phyloP scores from a whole-genome alignment of 2,797 vertebrate species.

The Sebastes vulpes region DNA sequence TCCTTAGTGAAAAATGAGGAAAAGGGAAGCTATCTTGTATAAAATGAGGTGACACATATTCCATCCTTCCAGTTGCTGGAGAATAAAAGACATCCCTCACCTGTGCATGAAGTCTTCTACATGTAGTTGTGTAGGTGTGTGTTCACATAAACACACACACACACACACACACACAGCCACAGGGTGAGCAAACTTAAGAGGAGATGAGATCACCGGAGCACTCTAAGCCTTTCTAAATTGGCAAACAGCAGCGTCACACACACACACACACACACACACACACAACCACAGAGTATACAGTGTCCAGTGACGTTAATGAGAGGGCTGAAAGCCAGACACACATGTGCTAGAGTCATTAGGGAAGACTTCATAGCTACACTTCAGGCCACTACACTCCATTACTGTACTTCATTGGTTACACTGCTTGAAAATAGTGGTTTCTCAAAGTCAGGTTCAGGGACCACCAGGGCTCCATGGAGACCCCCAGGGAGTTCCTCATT shows the following conservation, averaged over 20 bases:
- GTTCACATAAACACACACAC: conserved; percentile 17
- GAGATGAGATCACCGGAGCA: conserved; percentile 79
- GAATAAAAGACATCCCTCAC: conserved; percentile 29
- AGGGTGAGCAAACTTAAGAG: conserved; percentile 66
- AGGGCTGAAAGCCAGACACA: conserved; percentile 79
- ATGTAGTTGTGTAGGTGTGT: conserved; percentile 13
- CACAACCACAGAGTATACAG: conserved; percentile 64
- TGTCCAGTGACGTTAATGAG: conserved; percentile 83
- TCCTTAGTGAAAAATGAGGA: conserved; percentile 27
- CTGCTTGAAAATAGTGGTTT: conserved; percentile 57
- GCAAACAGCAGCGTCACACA: conserved; percentile 49
- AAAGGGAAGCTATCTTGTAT: not conserved
- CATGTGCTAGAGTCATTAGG: conserved; percentile 83
- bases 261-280: conserved; percentile 28
- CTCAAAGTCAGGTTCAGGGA: conserved; percentile 69
- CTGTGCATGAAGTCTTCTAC: conserved; percentile 23
- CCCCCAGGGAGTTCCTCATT: conserved; percentile 29
- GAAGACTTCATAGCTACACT: conserved; percentile 76
- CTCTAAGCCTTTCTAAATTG: conserved; percentile 61
- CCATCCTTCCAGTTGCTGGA: conserved; percentile 24
- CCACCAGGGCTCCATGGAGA: conserved; percentile 52
- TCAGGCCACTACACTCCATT: conserved; percentile 73
- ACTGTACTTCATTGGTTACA: conserved; percentile 71
- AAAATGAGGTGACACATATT: conserved; percentile 11
- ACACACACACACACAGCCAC: conserved; percentile 44